Percentiles rank a stretch among this genome's conserved stretches.
Conservation (phyloP, 92 coral and sea anemone genomes). For the Porites divaricata region DNA sequence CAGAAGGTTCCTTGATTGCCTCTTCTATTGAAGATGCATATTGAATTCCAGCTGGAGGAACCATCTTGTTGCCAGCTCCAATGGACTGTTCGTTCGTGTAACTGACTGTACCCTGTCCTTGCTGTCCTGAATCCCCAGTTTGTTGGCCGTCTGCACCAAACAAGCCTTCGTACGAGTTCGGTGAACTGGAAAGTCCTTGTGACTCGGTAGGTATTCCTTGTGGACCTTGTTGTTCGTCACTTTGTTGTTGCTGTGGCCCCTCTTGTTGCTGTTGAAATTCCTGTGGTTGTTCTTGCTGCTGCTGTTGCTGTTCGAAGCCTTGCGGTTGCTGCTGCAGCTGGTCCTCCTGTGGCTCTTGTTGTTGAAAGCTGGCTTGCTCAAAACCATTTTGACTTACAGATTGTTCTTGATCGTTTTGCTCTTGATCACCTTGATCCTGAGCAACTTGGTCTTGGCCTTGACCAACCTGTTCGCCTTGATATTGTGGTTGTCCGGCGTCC, state of each 20-base stretch:
- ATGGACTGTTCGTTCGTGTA: slow-evolving; percentile 24
- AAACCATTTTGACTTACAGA: background rate
- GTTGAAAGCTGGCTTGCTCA: slow-evolving; percentile 29
- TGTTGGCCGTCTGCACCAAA: slow-evolving; percentile 28
- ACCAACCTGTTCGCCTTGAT: slow-evolving; percentile 27
- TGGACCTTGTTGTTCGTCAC: slow-evolving; percentile 27
- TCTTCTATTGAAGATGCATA: slow-evolving; percentile 43
- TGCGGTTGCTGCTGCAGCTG: slow-evolving; percentile 27
- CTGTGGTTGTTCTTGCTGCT: slow-evolving; percentile 36
- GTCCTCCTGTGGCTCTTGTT: slow-evolving; percentile 18
- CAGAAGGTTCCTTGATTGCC: slow-evolving; percentile 43
- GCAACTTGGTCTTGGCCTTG: slow-evolving; percentile 43
- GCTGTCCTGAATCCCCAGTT: slow-evolving; percentile 21
- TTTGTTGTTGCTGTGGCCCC: slow-evolving; percentile 23
- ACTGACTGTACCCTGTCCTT: slow-evolving; percentile 22
- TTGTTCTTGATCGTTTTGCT: slow-evolving; percentile 28
- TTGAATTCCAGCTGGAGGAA: slow-evolving; percentile 31
- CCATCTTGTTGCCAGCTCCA: slow-evolving; percentile 11
- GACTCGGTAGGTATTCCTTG: slow-evolving; percentile 20
- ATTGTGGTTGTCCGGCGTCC: slow-evolving; percentile 33
- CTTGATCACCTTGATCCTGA: slow-evolving; percentile 23
- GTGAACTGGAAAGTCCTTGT: slow-evolving; percentile 22
- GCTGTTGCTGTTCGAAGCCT: slow-evolving; percentile 25
- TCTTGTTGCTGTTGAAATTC: slow-evolving; percentile 29
- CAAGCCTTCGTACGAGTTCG: slow-evolving; percentile 14